A percentile compares a stretch with the other conserved stretches of the same genome.
phyloP scores from a whole-genome alignment of 2,888 invertebrate species.

The Dynastes grantii region DNA sequence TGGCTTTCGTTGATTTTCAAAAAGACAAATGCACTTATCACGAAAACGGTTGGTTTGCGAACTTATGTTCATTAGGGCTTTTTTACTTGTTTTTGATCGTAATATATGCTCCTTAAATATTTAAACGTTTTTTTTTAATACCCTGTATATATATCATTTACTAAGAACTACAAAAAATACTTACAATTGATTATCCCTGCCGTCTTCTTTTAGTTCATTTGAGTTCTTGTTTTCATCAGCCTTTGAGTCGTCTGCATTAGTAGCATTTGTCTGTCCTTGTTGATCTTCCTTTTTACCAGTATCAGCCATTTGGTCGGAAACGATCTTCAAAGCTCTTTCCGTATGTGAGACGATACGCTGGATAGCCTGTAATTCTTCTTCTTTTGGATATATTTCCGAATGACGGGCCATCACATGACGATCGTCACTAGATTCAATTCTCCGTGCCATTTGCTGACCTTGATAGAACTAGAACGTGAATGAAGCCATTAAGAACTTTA shows the following conservation, averaged over 20 bases:
- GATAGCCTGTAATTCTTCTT: constrained; percentile 89
- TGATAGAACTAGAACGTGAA: constrained; percentile 69
- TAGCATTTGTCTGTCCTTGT: constrained; percentile 47
- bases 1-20: too few relatives aligned
- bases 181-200: constrained; percentile 86
- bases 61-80: too few relatives aligned
- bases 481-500: neutral
- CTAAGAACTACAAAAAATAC: constrained; percentile 60
- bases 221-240: constrained; percentile 71
- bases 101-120: too few relatives aligned
- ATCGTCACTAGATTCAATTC: constrained; percentile 96
- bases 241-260: constrained; percentile 60
- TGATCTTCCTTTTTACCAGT: constrained; percentile 66
- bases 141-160: too few relatives aligned
- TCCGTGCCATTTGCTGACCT: constrained; percentile 78
- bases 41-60: too few relatives aligned
- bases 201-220: constrained; percentile 76
- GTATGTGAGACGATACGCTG: constrained; percentile 94
- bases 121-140: too few relatives aligned
- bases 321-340: constrained; percentile 94
- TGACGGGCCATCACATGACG: constrained; percentile 95
- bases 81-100: too few relatives aligned
- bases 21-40: too few relatives aligned
- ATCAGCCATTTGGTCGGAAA: constrained; percentile 91
- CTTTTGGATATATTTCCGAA: constrained; percentile 94